A percentile compares a stretch with the other conserved stretches of the same genome.
Evolutionary conservation across 2,797 vertebrate species (phyloP).

Genomic region (Coccyzus lansbergi): DNA sequence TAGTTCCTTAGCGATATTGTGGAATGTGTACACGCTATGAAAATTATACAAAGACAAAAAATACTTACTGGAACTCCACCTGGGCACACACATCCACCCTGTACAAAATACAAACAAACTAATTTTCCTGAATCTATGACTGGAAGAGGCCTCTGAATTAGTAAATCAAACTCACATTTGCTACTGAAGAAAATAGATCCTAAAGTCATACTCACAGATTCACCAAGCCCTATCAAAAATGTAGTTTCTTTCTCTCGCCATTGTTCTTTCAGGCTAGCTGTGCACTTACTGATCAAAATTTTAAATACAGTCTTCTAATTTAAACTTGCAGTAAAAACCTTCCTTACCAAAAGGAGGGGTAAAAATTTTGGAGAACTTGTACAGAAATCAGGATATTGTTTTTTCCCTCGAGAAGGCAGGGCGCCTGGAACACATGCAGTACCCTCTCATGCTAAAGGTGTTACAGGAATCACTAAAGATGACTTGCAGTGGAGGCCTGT

Average conservation of each 20-base stretch:
- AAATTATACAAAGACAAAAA: constrained; percentile 1
- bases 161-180: neutral
- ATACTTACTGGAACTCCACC: constrained; percentile 56
- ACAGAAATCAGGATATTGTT: neutral
- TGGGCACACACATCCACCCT: constrained; percentile 67
- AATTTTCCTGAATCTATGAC: neutral
- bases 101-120: constrained; percentile 44
- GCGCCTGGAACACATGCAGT: neutral
- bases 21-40: neutral
- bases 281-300: neutral
- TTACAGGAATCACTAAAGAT: neutral
- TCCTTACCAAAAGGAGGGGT: neutral
- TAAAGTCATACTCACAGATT: neutral
- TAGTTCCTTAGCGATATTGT: neutral
- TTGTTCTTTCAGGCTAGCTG: neutral
- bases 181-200: neutral
- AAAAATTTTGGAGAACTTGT: neutral
- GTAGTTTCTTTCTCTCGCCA: neutral
- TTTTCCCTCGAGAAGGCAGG: neutral
- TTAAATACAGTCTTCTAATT: neutral
- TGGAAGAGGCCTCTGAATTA: neutral
- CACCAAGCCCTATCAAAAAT: neutral
- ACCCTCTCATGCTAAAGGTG: neutral
- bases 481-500: neutral
- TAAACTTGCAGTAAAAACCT: neutral